phyloP scores from a whole-genome alignment of 1,140 invertebrate genomes.

The Triops longicaudatus region DNA sequence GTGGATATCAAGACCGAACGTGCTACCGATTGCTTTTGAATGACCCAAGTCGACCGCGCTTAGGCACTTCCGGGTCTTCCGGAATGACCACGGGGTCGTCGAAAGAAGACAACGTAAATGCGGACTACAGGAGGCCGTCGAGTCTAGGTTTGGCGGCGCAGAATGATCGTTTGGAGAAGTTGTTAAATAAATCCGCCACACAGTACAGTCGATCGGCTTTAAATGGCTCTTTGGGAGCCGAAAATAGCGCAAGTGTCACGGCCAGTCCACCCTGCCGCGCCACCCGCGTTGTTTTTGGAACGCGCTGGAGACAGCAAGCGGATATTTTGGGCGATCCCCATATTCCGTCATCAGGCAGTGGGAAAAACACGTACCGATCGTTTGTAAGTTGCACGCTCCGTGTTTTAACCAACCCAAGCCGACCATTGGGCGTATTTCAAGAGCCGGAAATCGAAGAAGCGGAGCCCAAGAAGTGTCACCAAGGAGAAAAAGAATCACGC shows the following conservation, averaged over 20 bases:
- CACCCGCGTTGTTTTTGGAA: constrained; percentile 14
- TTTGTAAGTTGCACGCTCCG: constrained; percentile 7
- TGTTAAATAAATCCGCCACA: neutral
- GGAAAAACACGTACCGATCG: neutral
- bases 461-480: neutral
- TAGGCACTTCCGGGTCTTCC: neutral
- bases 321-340: constrained; percentile 4
- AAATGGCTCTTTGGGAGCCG: neutral
- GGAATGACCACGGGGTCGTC: neutral
- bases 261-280: neutral
- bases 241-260: neutral
- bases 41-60: neutral
- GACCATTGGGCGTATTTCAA: constrained; percentile 1
- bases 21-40: neutral
- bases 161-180: constrained; percentile 12
- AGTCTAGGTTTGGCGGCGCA: neutral
- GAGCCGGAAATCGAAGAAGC: neutral
- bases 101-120: neutral
- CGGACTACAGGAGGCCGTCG: neutral
- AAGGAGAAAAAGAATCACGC: too few relatives aligned
- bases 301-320: constrained; percentile 13
- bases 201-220: constrained; percentile 1
- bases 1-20: neutral
- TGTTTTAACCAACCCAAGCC: constrained; percentile 5
- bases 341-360: neutral